These are phyloP conservation scores for Drosophila meridionalis DNA, from an alignment of 2,888 invertebrate genomes.

Conservation along the genomic window DNA sequence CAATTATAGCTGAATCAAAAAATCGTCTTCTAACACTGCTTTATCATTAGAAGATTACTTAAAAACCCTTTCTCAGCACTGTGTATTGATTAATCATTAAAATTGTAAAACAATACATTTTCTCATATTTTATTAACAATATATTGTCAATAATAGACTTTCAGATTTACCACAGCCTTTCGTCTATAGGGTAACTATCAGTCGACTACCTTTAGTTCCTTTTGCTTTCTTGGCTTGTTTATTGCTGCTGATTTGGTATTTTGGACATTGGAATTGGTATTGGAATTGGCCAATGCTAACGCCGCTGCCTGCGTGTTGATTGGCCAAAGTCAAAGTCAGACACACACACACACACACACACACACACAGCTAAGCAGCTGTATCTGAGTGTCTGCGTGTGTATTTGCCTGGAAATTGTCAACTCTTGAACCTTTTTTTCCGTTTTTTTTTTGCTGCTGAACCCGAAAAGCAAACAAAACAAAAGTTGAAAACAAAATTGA, in stretches of 20 bases:
- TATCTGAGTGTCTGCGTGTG: background rate
- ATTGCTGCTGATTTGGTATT: slow-evolving; percentile 16
- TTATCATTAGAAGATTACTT: no score
- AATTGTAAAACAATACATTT: no score
- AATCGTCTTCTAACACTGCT: no score
- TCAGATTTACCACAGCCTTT: no score
- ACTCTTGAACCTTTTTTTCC: slow-evolving; percentile 42
- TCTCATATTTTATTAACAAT: no score
- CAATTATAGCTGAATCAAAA: no score
- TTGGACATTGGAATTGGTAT: slow-evolving; percentile 24
- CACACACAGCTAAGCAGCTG: slow-evolving; percentile 3
- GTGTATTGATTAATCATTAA: no score
- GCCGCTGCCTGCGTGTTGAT: slow-evolving; percentile 53
- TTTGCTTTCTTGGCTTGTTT: background rate
- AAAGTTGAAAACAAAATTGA: slow-evolving; percentile 46
- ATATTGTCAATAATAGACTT: no score
- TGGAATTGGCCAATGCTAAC: slow-evolving; percentile 40
- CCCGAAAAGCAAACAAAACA: slow-evolving; percentile 36
- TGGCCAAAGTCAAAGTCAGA: slow-evolving; percentile 65
- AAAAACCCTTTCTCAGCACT: no score
- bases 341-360: slow-evolving; percentile 21
- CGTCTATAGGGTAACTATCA: background rate
- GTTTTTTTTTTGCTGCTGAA: slow-evolving; percentile 3
- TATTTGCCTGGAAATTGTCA: slow-evolving; percentile 41
- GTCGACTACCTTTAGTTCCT: background rate